Evolutionary conservation across 2,888 invertebrate species (phyloP), one percentile per base, ranked within the genome.

Genomic region (Suillia variegata): DNA sequence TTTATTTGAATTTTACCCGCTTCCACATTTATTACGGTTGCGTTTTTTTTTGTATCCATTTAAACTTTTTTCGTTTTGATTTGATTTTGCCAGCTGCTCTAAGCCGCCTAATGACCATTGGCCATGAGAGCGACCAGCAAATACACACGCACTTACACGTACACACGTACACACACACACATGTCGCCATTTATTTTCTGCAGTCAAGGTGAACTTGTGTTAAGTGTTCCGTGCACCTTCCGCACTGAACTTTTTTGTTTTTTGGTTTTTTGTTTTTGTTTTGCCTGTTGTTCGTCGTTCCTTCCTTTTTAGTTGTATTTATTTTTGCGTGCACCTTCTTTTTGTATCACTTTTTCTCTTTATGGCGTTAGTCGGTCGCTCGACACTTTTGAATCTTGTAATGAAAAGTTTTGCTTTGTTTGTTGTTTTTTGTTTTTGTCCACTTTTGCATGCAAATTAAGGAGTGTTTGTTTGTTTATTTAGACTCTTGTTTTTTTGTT

Each of bases 381-480:
- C 13, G 45, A 17, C 45, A 20, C 45, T 45, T 45, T 2, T 33
- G 33, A 18, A 24, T 18, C 2, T 53, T 17, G 34, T 33, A 33
- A 20, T 52, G 52, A 34, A 34, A 20, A 13, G 4, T 34, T 12
- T 33, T n/a, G n/a, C n/a, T n/a, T n/a, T n/a, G n/a, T n/a, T n/a
- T n/a, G n/a, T n/a, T n/a, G n/a, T n/a, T n/a, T n/a, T n/a, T n/a
- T n/a, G n/a, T n/a, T n/a, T 21, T 53, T 20, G 5, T 21, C 33
- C 33, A 34, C 18, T 18, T 33, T 52, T 20, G 17, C 10, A 17
- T 12, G 21, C 21, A 45, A 45, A 45, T 20, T 5, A 5, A 45
- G 17, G 42, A 6, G 15, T 45, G 54, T 47, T n/a, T 13, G 5
- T 38, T 15, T 62, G 54, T 58, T 31, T 54, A 38, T 42, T 21